A percentile compares a stretch with the other conserved stretches of the same genome.
These are phyloP conservation scores for Schizopygopsis pylzovi DNA, from an alignment of 2,797 vertebrate species.

Conservation along the genomic window DNA sequence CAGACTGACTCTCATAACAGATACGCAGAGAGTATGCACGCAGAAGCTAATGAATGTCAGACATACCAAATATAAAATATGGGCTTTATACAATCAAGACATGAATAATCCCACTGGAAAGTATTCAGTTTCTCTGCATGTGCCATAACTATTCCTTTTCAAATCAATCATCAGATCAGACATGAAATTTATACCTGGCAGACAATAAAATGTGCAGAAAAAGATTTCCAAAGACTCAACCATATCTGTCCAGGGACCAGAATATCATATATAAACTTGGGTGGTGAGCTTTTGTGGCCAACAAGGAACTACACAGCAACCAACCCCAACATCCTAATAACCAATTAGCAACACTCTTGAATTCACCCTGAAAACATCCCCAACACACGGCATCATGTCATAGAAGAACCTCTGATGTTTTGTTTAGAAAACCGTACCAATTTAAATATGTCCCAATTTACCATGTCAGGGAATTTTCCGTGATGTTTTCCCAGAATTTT, in stretches of 20 bases:
- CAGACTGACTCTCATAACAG: constrained; percentile 3
- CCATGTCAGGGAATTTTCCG: background rate
- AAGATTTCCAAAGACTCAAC: background rate
- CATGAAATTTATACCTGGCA: background rate
- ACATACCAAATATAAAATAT: constrained; percentile 16
- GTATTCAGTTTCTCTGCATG: background rate
- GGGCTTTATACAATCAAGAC: constrained; percentile 6
- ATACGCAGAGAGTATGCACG: background rate
- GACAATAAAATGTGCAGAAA: background rate
- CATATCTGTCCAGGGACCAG: background rate
- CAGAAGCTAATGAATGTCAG: constrained; percentile 24
- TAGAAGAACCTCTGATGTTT: background rate
- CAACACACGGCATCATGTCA: background rate
- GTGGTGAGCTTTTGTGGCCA: background rate
- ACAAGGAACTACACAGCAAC: background rate
- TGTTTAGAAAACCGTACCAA: background rate
- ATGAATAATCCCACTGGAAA: background rate
- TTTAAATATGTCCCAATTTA: background rate
- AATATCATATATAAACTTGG: background rate
- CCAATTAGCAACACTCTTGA: background rate
- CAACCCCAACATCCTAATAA: background rate
- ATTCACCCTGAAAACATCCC: background rate
- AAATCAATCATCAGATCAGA: constrained; percentile 12
- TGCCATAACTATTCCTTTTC: constrained; percentile 41
- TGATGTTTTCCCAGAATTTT: background rate